Conservation (phyloP, 2,888 invertebrate genomes). For the Leistus spinibarbis region DNA sequence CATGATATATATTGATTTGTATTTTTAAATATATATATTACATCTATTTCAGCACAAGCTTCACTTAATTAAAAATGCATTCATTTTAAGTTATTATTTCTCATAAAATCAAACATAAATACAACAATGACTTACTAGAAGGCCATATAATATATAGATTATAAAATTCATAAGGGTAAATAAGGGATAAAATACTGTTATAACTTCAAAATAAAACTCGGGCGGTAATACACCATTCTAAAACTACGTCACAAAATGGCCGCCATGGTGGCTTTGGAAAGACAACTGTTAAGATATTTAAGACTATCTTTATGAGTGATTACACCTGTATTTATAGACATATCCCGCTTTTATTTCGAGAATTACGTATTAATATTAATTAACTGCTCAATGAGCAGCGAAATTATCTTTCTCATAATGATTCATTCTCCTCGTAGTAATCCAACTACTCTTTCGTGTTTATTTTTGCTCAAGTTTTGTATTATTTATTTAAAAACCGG, state of each 20-base stretch:
- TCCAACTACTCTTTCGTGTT: too few species aligned
- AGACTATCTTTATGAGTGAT: background rate
- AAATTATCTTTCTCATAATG: too few species aligned
- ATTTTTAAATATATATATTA: conserved; percentile 25
- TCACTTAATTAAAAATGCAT: conserved; percentile 6
- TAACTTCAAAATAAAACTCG: background rate
- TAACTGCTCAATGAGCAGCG: too few species aligned
- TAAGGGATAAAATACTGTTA: background rate
- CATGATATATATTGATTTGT: conserved; percentile 35
- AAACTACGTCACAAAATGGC: background rate
- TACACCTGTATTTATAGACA: too few species aligned
- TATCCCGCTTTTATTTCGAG: too few species aligned
- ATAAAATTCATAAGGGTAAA: background rate
- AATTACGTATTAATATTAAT: too few species aligned
- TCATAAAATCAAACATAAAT: background rate
- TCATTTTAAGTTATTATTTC: background rate
- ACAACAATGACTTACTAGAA: background rate
- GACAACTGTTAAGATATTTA: background rate
- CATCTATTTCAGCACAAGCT: conserved; percentile 29
- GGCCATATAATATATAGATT: background rate
- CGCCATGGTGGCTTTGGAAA: background rate
- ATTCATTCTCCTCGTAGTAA: too few species aligned
- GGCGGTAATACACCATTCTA: background rate
- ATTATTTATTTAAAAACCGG: too few species aligned
- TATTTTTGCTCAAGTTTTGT: too few species aligned